Conservation (phyloP, 2,888 invertebrate genomes). For the Parthenolecanium corni region DNA sequence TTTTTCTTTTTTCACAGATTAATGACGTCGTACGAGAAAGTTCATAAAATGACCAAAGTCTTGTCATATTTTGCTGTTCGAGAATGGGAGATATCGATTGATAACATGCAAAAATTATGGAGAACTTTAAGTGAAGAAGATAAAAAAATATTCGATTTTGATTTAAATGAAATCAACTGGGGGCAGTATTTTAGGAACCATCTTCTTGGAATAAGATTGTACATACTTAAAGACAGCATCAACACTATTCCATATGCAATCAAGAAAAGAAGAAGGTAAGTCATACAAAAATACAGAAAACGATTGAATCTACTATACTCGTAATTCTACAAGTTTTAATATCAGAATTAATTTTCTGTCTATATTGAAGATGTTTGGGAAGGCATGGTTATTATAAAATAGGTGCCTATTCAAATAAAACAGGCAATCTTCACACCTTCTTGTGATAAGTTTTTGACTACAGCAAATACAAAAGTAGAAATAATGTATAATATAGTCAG, state of each 20-base stretch:
- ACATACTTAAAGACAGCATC: slow-evolving; percentile 66
- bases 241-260: slow-evolving; percentile 59
- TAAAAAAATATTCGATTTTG: slow-evolving; percentile 55
- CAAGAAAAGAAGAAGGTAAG: slow-evolving; percentile 48
- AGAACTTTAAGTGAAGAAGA: slow-evolving; percentile 47
- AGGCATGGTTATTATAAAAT: too few species aligned
- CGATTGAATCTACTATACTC: too few species aligned
- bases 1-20: slow-evolving; percentile 44
- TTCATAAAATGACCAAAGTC: slow-evolving; percentile 60
- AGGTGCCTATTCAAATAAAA: too few species aligned
- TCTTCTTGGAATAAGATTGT: slow-evolving; percentile 60
- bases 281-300: too few species aligned
- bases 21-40: slow-evolving; percentile 58
- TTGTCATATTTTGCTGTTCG: slow-evolving; percentile 67
- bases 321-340: neutral
- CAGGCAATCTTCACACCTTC: too few species aligned
- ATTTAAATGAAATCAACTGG: slow-evolving; percentile 63
- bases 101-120: slow-evolving; percentile 48
- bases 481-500: too few species aligned
- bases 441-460: too few species aligned
- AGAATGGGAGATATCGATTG: slow-evolving; percentile 60
- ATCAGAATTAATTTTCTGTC: neutral
- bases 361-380: neutral
- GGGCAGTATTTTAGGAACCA: slow-evolving; percentile 58
- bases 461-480: too few species aligned